phyloP scores from a whole-genome alignment of 1,140 invertebrate species.

The Limonius californicus region DNA sequence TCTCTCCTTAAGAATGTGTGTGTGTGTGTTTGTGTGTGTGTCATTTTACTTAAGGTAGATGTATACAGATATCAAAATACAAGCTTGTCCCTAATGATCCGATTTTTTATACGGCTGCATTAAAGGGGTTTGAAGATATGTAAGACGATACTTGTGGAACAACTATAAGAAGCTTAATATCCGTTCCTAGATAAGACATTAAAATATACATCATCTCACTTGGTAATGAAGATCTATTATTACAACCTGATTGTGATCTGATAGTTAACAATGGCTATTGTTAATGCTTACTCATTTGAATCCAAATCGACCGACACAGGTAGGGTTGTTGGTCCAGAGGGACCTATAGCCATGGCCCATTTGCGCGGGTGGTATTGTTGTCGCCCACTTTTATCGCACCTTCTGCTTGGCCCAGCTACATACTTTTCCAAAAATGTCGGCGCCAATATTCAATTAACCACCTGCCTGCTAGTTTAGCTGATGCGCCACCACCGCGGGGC shows the following conservation, averaged over 20 bases:
- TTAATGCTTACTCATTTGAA: conserved; percentile 15
- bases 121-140: too few relatives aligned
- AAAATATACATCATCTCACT: conserved; percentile 15
- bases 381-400: conserved; percentile 22
- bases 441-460: conserved; percentile 17
- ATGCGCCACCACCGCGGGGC: not conserved
- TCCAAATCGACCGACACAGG: not conserved
- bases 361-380: conserved; percentile 21
- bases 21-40: too few relatives aligned
- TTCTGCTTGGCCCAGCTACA: not conserved
- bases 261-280: conserved; percentile 20
- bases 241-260: conserved; percentile 18
- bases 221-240: conserved; percentile 22
- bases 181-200: not conserved
- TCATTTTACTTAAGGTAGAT: too few relatives aligned
- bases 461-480: conserved; percentile 10
- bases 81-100: too few relatives aligned
- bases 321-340: not conserved
- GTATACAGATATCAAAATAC: too few relatives aligned
- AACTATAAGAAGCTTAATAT: not conserved
- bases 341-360: not conserved
- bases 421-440: conserved; percentile 5
- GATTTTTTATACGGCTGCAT: too few relatives aligned
- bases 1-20: too few relatives aligned
- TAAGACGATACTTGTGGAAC: not conserved